Percentiles rank a stretch among this genome's conserved stretches.
Evolutionary conservation across 1,140 invertebrate species (phyloP).

Genomic region (Teleogryllus occipitalis): DNA sequence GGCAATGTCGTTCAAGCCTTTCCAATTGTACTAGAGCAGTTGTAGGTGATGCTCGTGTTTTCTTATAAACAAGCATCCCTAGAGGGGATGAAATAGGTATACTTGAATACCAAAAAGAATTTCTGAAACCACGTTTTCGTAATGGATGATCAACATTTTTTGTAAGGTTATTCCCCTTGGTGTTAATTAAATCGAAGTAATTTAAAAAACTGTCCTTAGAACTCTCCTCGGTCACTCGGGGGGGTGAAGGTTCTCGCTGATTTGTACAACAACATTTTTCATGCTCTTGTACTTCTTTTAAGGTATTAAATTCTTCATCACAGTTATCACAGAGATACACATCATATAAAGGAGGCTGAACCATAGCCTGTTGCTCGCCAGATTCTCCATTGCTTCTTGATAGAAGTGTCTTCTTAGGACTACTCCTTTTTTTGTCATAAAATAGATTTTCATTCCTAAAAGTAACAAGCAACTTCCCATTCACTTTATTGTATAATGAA

Average conservation of each 20-base stretch:
- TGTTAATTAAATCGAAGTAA: neutral
- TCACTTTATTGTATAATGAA: constrained; percentile 54
- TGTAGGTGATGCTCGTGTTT: neutral
- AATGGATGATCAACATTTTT: neutral
- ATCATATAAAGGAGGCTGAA: constrained; percentile 25
- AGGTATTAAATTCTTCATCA: constrained; percentile 25
- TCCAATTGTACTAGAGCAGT: neutral
- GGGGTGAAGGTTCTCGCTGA: neutral
- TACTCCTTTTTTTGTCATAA: neutral
- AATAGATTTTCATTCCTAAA: constrained; percentile 67
- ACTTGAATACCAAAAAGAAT: neutral
- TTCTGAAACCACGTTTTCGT: neutral
- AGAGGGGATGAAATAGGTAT: neutral
- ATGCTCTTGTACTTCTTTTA: constrained; percentile 26
- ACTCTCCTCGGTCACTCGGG: neutral
- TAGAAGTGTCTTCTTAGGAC: neutral
- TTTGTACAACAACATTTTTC: neutral
- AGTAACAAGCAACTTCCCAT: constrained; percentile 56
- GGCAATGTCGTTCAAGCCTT: neutral
- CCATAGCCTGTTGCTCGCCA: neutral
- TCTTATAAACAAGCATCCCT: neutral
- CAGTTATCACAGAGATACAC: constrained; percentile 29
- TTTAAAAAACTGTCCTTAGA: neutral
- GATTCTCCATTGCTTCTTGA: neutral
- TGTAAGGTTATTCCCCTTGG: neutral